phyloP scores from a whole-genome alignment of 2,888 invertebrate genomes.

The Mechanitis messenoides region DNA sequence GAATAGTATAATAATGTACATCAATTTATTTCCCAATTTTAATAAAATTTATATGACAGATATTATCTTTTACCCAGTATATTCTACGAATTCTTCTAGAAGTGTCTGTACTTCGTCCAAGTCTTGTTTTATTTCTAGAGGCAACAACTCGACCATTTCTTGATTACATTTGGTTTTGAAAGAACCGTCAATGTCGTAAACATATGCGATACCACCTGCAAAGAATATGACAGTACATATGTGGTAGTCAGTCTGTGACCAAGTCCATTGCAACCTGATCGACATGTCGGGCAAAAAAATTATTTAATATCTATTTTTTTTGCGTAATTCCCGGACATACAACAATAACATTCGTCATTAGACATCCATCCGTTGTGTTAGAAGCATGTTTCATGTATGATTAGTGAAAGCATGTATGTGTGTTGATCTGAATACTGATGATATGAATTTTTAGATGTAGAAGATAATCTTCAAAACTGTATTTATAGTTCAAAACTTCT shows the following conservation, averaged over 20 bases:
- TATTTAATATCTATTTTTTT: too few species aligned
- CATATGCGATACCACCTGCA: slow-evolving; percentile 91
- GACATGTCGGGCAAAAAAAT: too few species aligned
- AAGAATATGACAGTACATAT: neutral
- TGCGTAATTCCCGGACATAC: too few species aligned
- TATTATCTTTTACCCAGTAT: slow-evolving; percentile 80
- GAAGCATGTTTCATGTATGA: neutral
- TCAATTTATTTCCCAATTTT: too few species aligned
- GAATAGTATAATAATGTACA: too few species aligned
- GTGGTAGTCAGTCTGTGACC: neutral
- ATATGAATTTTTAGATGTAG: too few species aligned
- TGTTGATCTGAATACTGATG: neutral
- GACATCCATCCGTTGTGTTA: too few species aligned
- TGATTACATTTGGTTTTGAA: slow-evolving; percentile 93
- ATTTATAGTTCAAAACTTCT: too few species aligned
- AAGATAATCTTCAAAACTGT: too few species aligned
- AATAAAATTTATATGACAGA: too few species aligned
- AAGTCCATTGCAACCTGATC: neutral
- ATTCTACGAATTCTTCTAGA: slow-evolving; percentile 88
- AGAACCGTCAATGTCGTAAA: slow-evolving; percentile 91
- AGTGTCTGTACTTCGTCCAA: slow-evolving; percentile 84
- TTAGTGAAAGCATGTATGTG: neutral
- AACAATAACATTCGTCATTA: too few species aligned
- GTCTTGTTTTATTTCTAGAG: slow-evolving; percentile 87
- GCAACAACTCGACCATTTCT: slow-evolving; percentile 95